Percentiles rank a stretch among this genome's conserved stretches.
Conservation (phyloP, 2,888 invertebrate species). For the Diaperis boleti region DNA sequence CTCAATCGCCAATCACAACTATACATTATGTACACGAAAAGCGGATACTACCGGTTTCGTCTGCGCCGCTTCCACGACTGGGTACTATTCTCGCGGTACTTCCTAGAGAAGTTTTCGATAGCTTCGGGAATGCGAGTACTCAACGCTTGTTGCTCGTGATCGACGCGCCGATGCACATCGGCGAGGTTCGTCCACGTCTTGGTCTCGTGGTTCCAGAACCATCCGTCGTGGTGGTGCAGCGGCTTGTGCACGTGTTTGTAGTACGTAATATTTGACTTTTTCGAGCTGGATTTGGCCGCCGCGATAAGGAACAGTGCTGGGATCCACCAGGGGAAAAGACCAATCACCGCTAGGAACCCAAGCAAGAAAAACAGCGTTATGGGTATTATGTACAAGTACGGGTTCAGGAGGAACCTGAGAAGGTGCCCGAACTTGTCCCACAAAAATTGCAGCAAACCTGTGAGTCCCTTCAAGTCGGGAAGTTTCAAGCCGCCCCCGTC, state of each 20-base stretch:
- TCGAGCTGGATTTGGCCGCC: conserved; percentile 52
- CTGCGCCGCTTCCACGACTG: conserved; percentile 60
- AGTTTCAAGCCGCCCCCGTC: conserved; percentile 50
- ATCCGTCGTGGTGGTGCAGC: conserved; percentile 67
- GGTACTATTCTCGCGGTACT: conserved; percentile 62
- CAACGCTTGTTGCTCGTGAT: conserved; percentile 28
- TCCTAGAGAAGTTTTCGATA: conserved; percentile 62
- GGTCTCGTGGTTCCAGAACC: conserved; percentile 72
- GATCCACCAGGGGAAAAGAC: conserved; percentile 75
- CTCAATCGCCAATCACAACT: conserved; percentile 38
- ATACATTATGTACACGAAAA: conserved; percentile 28
- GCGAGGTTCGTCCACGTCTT: conserved; percentile 69
- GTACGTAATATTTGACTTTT: conserved; percentile 53
- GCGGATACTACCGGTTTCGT: conserved; percentile 28
- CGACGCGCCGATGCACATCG: conserved; percentile 50
- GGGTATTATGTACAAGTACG: conserved; percentile 72
- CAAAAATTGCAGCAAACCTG: conserved; percentile 54
- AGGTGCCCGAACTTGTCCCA: conserved; percentile 51
- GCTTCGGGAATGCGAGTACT: conserved; percentile 42
- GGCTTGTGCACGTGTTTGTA: conserved; percentile 63
- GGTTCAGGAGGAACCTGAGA: conserved; percentile 60
- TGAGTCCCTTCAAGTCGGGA: conserved; percentile 60
- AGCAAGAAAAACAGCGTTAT: conserved; percentile 74
- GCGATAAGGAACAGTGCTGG: conserved; percentile 66
- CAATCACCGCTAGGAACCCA: conserved; percentile 72